Base-by-base conservation (phyloP, 2,797 vertebrate genomes). In the Calcarius lapponicus region DNA sequence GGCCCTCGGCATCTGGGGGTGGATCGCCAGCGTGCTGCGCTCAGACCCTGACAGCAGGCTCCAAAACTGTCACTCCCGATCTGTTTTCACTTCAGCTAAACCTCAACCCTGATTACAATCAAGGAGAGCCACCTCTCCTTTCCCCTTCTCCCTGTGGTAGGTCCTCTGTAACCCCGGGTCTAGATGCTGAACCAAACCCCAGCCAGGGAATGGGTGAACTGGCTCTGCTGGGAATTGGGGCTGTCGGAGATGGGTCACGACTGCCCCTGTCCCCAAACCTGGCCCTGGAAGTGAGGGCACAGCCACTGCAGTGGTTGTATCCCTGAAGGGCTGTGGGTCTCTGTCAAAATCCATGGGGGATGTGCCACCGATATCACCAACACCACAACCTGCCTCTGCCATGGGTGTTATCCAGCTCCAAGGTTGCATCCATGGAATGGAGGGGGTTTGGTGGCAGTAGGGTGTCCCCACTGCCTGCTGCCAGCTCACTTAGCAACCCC, bases 1-100 rank as follows among this genome's bases (percentile, higher is more conserved):
- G 45, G 76, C 94, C 70, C 76, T 93, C 2, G 22, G 95, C 57
- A 18, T 88, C 85, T 2, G 67, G 80, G 71, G 78, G 57, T 70
- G 74, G 97, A 97, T 97, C 40, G 93, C 85, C 13, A 70, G 95
- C 13, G 31, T 25, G 53, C 47, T 81, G 15, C 19, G 26, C 96
- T 97, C 96, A 95, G 92, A 93, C 95, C 96, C 96, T 96, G 92
- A 97, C 97, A 98, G 97, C 92, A 87, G 95, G 92, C 96, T 98
- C 97, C 93, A 97, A 98, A 98, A 96, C 98, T 98, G 98, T 98
- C 98, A 98, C 94, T 95, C 97, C 95, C 15, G 28, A 98, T 98
- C 98, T 98, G 91, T 97, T 95, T 97, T 95, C 93, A 96, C 97
- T 98, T 97, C 87, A 96, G 94, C 95, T 96, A 98, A 93, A 98